These are phyloP conservation scores for Platichthys flesus DNA, from an alignment of 2,113 vertebrate genomes.

Conservation along the genomic window DNA sequence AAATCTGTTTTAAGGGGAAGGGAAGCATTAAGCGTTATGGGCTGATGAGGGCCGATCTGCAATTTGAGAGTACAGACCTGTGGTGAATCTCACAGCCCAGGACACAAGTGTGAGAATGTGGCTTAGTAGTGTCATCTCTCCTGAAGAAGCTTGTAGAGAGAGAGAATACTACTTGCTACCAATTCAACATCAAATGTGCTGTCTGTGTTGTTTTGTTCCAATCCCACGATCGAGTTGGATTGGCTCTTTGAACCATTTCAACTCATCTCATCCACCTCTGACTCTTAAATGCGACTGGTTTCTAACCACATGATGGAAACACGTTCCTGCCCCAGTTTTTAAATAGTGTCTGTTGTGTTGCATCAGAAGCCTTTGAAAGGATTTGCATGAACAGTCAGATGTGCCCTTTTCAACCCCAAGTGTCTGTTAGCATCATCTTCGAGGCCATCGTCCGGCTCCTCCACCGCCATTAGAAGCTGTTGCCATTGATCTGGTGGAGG, in stretches of 20 bases:
- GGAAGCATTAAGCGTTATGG: slow-evolving; percentile 5
- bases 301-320: slow-evolving; percentile 46
- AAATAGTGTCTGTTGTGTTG: slow-evolving; percentile 40
- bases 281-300: slow-evolving; percentile 43
- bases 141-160: too few relatives aligned
- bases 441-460: slow-evolving; percentile 22
- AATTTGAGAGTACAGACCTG: slow-evolving; percentile 21
- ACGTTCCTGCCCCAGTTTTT: slow-evolving; percentile 26
- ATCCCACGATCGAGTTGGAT: slow-evolving; percentile 15
- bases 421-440: slow-evolving; percentile 42
- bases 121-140: slow-evolving; percentile 13
- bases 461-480: slow-evolving; percentile 85
- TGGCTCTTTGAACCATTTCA: slow-evolving; percentile 41
- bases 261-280: slow-evolving; percentile 26
- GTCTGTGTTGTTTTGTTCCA: slow-evolving; percentile 34
- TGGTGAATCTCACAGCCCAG: slow-evolving; percentile 24
- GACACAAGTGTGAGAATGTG: slow-evolving; percentile 1
- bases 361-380: slow-evolving; percentile 32
- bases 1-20: neutral
- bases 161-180: slow-evolving; percentile 12
- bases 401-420: slow-evolving; percentile 55
- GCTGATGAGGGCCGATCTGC: slow-evolving; percentile 2
- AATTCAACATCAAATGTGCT: slow-evolving; percentile 23
- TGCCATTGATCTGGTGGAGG: slow-evolving; percentile 93
- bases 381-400: slow-evolving; percentile 28